Base-by-base conservation (phyloP, 2,888 invertebrate species). In the Lithophane leautieri region DNA sequence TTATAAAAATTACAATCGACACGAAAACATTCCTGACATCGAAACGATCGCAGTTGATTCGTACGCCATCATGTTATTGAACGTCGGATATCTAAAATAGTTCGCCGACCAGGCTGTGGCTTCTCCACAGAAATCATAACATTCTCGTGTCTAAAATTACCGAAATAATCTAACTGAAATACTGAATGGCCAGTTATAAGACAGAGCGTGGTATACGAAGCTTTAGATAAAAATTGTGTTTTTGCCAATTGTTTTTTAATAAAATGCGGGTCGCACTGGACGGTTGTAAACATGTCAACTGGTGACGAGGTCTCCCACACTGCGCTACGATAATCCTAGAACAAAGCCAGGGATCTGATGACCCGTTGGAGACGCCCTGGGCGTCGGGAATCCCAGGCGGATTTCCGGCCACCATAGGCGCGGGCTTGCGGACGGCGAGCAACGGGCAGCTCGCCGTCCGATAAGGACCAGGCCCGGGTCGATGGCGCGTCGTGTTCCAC, bases 141-240 rank as follows among this genome's bases (percentile, higher is more conserved):
- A 91, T 91, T 91, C 88, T 87, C 65, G 66, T 82, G 76, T 89
- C 93, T 92, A 92, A 94, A 94, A 92, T 94, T 91, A 93, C 89
- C 83, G 69, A 73, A 83, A 88, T 91, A 91, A 93, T 93, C 82
- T 77, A 66, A 79, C 78, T 89, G 90, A 88, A 90, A 91, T 89
- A 85, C 79, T 88, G 86, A 86, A 90, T 89, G 87, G 82, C 82
- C 84, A 76, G 82, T 82, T 67, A 82, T 79, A 75, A 81, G 76
- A 84, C 80, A 76, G 58, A 82, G 70, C 67, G 73, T 78, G 66
- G 54, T 16, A 65, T 62, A 62, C 52, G 54, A 79, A 65, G 63
- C 78, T 87, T 83, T 68, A 79, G 83, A 84, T 79, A 87, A 89
- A 89, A 90, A 88, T 93, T 93, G 94, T 90, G 87, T 86, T 70